A percentile compares a stretch with the other conserved stretches of the same genome.
phyloP scores from a whole-genome alignment of 2,113 vertebrate genomes.

The Laticauda laticaudata region DNA sequence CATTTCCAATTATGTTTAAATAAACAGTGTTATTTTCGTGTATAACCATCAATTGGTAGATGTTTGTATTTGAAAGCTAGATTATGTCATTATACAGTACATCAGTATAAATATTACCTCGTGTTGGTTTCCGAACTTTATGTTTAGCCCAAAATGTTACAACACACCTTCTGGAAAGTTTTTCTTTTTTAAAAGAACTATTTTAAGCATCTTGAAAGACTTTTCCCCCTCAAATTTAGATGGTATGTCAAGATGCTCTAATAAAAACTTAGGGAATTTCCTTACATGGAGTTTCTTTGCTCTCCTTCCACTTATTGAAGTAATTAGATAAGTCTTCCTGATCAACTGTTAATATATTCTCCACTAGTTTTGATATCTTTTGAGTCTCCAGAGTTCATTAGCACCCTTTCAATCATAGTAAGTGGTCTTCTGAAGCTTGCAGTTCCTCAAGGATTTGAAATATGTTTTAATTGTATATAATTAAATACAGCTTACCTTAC shows the following conservation, averaged over 20 bases:
- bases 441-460: slow-evolving; percentile 39
- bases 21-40: not conserved
- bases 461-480: slow-evolving; percentile 62
- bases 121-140: not conserved
- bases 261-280: slow-evolving; percentile 18
- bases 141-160: not conserved
- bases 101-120: not conserved
- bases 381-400: slow-evolving; percentile 32
- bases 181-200: not conserved
- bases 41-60: not conserved
- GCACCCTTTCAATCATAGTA: slow-evolving; percentile 37
- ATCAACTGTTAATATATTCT: slow-evolving; percentile 17
- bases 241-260: not conserved
- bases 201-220: not conserved
- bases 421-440: slow-evolving; percentile 26
- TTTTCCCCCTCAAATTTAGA: not conserved
- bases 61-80: not conserved
- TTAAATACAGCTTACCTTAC: slow-evolving; percentile 59
- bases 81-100: not conserved
- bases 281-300: slow-evolving; percentile 16
- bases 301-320: slow-evolving; percentile 13
- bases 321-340: slow-evolving; percentile 27
- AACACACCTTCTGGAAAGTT: not conserved
- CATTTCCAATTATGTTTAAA: slow-evolving; percentile 7
- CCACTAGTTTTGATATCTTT: slow-evolving; percentile 16